Evolutionary conservation across 2,888 invertebrate genomes (phyloP).

Genomic region (Sisyra nigra): DNA sequence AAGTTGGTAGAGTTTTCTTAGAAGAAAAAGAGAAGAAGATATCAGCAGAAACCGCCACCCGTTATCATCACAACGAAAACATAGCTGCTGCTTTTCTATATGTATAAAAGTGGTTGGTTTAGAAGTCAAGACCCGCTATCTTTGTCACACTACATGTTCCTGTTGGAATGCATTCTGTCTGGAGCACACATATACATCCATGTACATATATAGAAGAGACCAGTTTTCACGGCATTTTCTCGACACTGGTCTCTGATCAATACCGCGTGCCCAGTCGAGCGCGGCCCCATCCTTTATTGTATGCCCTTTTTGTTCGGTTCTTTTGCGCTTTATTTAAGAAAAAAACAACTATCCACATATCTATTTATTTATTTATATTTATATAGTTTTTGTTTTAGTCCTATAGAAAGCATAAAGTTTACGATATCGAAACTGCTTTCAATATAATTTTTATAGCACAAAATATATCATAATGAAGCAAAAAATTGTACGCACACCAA

Average conservation of each 20-base stretch:
- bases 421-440: background rate
- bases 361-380: constrained; percentile 2
- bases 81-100: too few relatives aligned
- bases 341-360: constrained; percentile 1
- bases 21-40: too few relatives aligned
- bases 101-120: too few relatives aligned
- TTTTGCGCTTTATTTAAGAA: constrained; percentile 6
- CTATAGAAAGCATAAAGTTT: too few relatives aligned
- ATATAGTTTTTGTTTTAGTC: background rate
- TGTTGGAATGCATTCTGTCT: too few relatives aligned
- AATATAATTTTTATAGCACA: background rate
- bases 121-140: too few relatives aligned
- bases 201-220: background rate
- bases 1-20: too few relatives aligned
- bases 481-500: background rate
- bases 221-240: background rate
- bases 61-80: too few relatives aligned
- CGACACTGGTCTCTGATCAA: constrained; percentile 2
- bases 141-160: too few relatives aligned
- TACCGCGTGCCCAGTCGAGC: constrained; percentile 5
- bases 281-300: constrained; percentile 5
- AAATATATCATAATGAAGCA: background rate
- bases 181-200: background rate
- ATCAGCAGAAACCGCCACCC: too few relatives aligned
- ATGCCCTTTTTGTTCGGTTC: constrained; percentile 2